Percentiles rank a stretch among this genome's conserved stretches.
phyloP scores from a whole-genome alignment of 2,113 vertebrate genomes.

The Delphinapterus leucas region DNA sequence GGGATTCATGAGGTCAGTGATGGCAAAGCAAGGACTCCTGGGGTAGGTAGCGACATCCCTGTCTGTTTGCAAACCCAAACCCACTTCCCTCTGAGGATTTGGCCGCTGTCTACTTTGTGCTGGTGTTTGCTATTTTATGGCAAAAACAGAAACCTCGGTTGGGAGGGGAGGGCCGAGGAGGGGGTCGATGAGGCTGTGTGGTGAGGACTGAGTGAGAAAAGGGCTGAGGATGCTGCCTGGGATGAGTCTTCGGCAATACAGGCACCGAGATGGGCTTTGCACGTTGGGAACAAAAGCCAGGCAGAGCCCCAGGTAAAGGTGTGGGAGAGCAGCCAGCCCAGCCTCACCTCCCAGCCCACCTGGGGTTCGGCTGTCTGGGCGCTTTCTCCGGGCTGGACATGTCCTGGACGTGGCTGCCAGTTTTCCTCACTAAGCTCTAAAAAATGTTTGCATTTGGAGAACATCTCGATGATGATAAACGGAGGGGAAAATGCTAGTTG shows the following conservation, averaged over 20 bases:
- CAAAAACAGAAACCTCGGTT: conserved; percentile 37
- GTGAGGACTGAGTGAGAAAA: background rate
- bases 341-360: conserved; percentile 4
- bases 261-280: conserved; percentile 51
- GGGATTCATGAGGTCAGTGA: conserved; percentile 74
- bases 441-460: conserved; percentile 70
- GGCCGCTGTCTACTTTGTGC: conserved; percentile 52
- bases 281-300: background rate
- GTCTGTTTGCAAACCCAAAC: conserved; percentile 75
- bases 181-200: background rate
- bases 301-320: background rate
- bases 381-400: conserved; percentile 2
- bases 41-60: conserved; percentile 58
- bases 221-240: background rate
- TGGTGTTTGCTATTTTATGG: background rate
- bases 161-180: background rate
- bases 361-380: background rate
- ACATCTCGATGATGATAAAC: conserved; percentile 58
- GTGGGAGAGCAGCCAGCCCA: background rate
- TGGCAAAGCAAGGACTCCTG: conserved; percentile 69
- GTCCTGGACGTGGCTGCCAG: background rate
- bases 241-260: background rate
- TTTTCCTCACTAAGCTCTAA: conserved; percentile 58
- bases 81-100: conserved; percentile 48
- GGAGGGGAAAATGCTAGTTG: conserved; percentile 67